A percentile compares a stretch with the other conserved stretches of the same genome.
phyloP scores from a whole-genome alignment of 2,113 vertebrate species.

The Pteruthius melanotis region DNA sequence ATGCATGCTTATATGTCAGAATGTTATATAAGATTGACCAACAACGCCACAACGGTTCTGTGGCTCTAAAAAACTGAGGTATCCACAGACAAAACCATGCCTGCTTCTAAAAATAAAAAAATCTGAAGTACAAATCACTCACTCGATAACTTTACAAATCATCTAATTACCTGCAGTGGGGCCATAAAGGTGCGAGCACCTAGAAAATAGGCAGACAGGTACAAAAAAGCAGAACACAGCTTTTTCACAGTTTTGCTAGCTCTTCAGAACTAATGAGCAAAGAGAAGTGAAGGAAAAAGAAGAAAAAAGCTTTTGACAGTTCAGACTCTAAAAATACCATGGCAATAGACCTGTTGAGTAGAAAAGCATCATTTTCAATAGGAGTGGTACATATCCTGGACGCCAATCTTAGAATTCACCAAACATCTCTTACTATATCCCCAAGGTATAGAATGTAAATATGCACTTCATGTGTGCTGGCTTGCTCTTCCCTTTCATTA shows the following conservation, averaged over 20 bases:
- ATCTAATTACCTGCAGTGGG: slow-evolving; percentile 10
- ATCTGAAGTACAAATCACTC: not conserved
- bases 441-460: not conserved
- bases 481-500: not conserved
- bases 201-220: slow-evolving; percentile 3
- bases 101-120: slow-evolving; percentile 5
- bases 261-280: slow-evolving; percentile 55
- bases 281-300: not conserved
- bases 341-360: not conserved
- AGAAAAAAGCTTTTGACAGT: not conserved
- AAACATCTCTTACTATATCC: not conserved
- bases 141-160: not conserved
- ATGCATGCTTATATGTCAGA: not conserved
- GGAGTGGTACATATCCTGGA: not conserved
- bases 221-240: not conserved
- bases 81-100: not conserved
- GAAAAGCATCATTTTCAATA: not conserved
- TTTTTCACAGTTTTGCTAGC: slow-evolving; percentile 28
- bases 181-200: not conserved
- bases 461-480: not conserved
- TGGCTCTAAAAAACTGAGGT: not conserved
- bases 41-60: not conserved
- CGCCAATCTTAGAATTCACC: not conserved
- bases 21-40: not conserved
- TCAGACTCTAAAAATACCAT: slow-evolving; percentile 33